Conservation (phyloP, 2,113 vertebrate genomes). For the Rafetus swinhoei region DNA sequence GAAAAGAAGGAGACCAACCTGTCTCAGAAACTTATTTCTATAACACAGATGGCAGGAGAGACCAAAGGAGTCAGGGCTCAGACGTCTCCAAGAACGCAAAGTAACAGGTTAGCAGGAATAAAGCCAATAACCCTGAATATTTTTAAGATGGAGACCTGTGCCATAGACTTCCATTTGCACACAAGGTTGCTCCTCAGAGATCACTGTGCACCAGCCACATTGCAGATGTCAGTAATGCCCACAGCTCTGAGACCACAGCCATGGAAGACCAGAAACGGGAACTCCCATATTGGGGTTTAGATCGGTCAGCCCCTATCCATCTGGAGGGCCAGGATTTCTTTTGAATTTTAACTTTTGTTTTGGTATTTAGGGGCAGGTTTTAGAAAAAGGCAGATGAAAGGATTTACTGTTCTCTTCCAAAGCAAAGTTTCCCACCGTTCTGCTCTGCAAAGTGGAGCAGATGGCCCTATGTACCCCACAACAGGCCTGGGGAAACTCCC, state of each 20-base stretch:
- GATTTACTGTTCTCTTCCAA: background rate
- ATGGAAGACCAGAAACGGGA: background rate
- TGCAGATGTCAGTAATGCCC: background rate
- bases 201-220: accelerated
- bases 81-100: background rate
- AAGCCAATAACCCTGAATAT: background rate
- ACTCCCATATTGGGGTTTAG: accelerated
- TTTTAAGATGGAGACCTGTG: accelerated
- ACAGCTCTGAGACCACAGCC: accelerated
- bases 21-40: background rate
- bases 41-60: background rate
- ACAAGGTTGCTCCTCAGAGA: accelerated
- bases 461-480: slow-evolving; percentile 35
- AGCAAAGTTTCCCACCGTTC: background rate
- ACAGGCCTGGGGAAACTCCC: background rate
- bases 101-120: background rate
- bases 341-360: background rate
- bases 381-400: slow-evolving; percentile 14
- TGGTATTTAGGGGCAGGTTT: accelerated
- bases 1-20: background rate
- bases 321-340: background rate
- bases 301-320: background rate
- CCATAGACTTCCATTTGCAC: accelerated
- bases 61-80: background rate
- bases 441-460: slow-evolving; percentile 8